A percentile compares a stretch with the other conserved stretches of the same genome.
These are phyloP conservation scores for Girardia tigrina DNA, from an alignment of 2,888 invertebrate genomes.

Conservation along the genomic window DNA sequence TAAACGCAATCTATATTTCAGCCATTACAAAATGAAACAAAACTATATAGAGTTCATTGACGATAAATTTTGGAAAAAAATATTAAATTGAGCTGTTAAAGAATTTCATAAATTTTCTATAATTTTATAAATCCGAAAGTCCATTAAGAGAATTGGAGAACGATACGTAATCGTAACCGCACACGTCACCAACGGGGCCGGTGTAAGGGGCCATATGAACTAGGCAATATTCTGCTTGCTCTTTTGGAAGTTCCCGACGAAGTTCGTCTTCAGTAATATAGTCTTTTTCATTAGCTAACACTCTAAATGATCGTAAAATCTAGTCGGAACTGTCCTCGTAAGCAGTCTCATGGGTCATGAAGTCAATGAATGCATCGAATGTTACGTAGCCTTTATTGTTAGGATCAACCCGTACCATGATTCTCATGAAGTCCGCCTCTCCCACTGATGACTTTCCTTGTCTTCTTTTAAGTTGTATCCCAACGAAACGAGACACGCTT, in stretches of 20 bases:
- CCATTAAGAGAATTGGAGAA: constrained; percentile 91
- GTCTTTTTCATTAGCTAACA: constrained; percentile 95
- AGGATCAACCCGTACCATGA: constrained; percentile 86
- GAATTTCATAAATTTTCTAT: no score
- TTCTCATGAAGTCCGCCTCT: constrained; percentile 68
- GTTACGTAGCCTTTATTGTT: constrained; percentile 87
- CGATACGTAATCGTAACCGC: constrained; percentile 94
- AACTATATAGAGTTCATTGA: no score
- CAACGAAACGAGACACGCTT: constrained; percentile 86
- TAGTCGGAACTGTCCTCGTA: constrained; percentile 98
- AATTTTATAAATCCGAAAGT: constrained; percentile 48
- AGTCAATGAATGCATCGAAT: constrained; percentile 97
- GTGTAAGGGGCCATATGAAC: constrained; percentile 94
- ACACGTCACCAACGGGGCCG: constrained; percentile 75
- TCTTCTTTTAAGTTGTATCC: constrained; percentile 58
- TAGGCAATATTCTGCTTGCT: constrained; percentile 99
- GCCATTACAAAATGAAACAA: no score
- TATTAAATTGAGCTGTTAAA: no score
- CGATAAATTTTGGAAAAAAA: no score
- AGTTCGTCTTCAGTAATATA: constrained; percentile 85
- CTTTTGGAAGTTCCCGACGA: constrained; percentile 89
- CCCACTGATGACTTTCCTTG: constrained; percentile 7
- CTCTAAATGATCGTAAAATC: constrained; percentile 95
- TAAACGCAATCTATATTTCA: no score
- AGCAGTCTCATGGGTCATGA: constrained; percentile 91